Evolutionary conservation across 2,113 vertebrate species (phyloP).

Genomic region (Gopherus flavomarginatus): DNA sequence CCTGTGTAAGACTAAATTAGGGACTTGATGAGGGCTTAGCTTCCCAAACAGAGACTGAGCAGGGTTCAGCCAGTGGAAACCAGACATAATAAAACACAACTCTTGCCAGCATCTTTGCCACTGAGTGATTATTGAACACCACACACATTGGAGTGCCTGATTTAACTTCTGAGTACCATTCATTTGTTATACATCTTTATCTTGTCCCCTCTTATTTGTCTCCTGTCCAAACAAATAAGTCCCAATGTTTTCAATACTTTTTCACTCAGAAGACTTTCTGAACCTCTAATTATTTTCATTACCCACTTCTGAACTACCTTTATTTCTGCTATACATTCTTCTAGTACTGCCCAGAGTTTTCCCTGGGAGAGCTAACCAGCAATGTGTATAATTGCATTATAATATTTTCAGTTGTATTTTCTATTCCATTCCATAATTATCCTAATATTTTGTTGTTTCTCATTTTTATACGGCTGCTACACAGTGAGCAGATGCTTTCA

Average conservation of each 20-base stretch:
- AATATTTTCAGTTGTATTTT: background rate
- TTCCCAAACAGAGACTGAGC: background rate
- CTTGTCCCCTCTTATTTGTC: slow-evolving; percentile 15
- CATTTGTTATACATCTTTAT: slow-evolving; percentile 1
- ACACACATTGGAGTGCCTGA: background rate
- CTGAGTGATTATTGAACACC: background rate
- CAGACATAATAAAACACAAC: background rate
- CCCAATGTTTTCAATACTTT: background rate
- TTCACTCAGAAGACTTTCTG: background rate
- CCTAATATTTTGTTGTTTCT: background rate
- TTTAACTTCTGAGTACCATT: background rate
- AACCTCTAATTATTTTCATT: background rate
- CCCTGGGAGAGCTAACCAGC: background rate
- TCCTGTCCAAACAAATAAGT: background rate
- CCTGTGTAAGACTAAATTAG: background rate
- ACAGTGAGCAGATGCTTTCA: background rate
- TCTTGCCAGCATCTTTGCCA: background rate
- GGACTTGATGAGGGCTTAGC: background rate
- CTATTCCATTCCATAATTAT: background rate
- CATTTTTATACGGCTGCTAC: background rate
- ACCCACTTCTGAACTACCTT: background rate
- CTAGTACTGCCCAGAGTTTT: background rate
- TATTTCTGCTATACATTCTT: slow-evolving; percentile 10
- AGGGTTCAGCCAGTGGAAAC: background rate
- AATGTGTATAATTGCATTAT: background rate